Evolutionary conservation across 2,888 invertebrate genomes (phyloP).

Genomic region (Theretra japonica): DNA sequence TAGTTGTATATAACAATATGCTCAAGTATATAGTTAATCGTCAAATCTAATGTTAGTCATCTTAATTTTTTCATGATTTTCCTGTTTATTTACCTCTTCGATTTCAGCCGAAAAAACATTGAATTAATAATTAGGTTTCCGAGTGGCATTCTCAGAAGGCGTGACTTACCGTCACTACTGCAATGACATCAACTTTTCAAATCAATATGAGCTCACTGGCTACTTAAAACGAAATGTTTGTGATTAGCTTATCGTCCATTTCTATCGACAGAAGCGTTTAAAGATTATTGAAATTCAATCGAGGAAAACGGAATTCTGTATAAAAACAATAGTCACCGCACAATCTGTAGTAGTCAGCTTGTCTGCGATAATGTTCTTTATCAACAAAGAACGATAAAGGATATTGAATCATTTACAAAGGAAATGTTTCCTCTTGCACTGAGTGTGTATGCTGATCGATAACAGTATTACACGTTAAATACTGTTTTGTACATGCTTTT

Average conservation of each 20-base stretch:
- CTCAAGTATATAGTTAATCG: not conserved
- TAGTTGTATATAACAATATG: no score
- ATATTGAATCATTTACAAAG: conserved; percentile 40
- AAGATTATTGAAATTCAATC: conserved; percentile 20
- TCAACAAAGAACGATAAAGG: conserved; percentile 38
- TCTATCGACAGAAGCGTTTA: conserved; percentile 21
- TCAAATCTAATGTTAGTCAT: not conserved
- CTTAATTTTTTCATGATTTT: no score
- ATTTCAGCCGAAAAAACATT: no score
- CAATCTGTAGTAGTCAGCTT: conserved; percentile 43
- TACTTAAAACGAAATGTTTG: conserved; percentile 1
- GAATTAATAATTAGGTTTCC: no score
- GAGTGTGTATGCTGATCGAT: conserved; percentile 3
- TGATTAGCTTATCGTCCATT: not conserved
- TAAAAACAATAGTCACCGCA: conserved; percentile 14
- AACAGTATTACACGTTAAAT: conserved; percentile 1
- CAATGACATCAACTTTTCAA: not conserved
- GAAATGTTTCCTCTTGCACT: conserved; percentile 32
- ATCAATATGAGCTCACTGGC: not conserved
- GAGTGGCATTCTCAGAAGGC: no score
- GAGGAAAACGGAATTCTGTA: conserved; percentile 33
- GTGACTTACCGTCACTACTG: not conserved
- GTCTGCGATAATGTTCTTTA: conserved; percentile 43
- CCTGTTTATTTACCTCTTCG: no score
- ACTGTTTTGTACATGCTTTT: not conserved